phyloP scores from a whole-genome alignment of 1,140 invertebrate genomes.

The Chironomus striatipennis region DNA sequence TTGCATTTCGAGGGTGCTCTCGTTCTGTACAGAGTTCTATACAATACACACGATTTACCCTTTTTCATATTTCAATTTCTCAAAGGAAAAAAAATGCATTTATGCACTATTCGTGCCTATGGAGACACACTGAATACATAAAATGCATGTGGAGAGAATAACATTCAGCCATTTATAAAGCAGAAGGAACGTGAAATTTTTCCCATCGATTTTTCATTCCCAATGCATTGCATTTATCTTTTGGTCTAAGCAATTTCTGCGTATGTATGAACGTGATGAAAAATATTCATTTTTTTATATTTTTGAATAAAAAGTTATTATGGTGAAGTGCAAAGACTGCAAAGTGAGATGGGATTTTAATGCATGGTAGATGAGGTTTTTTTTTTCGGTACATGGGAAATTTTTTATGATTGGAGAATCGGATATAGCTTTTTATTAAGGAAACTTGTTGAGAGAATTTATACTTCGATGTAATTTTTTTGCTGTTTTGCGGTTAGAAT shows the following conservation, averaged over 20 bases:
- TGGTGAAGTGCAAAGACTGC: no score
- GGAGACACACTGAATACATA: background rate
- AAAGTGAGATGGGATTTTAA: no score
- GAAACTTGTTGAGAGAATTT: no score
- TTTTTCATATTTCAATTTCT: background rate
- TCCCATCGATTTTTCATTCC: background rate
- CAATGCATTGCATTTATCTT: background rate
- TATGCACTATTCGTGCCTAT: background rate
- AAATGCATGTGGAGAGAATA: background rate
- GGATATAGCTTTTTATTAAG: no score
- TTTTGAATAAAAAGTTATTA: background rate
- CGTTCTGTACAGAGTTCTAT: background rate
- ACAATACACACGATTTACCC: background rate
- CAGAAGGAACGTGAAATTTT: background rate
- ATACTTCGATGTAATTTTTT: no score
- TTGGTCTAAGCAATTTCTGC: background rate
- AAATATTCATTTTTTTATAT: background rate
- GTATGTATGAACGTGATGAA: background rate
- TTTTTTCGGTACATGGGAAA: no score
- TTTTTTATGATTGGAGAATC: no score
- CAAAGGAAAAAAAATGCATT: background rate
- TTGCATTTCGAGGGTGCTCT: background rate
- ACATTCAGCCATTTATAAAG: background rate
- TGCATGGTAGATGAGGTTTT: no score
- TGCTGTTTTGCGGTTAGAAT: no score